A percentile compares a stretch with the other conserved stretches of the same genome.
phyloP scores from a whole-genome alignment of 2,113 vertebrate species.

The Bettongia penicillata region DNA sequence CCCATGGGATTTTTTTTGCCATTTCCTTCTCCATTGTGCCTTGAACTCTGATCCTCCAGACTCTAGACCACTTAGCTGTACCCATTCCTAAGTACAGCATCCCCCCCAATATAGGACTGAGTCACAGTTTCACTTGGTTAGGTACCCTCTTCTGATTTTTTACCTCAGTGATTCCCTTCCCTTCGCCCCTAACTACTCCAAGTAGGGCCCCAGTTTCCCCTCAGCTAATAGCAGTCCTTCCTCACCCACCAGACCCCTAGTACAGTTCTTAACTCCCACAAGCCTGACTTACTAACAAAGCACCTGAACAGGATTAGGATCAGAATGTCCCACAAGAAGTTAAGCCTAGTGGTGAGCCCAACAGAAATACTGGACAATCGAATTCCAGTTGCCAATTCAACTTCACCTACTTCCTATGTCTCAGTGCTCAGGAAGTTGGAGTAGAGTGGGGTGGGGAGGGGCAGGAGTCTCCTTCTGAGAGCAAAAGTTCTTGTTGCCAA shows the following conservation, averaged over 20 bases:
- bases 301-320: not conserved
- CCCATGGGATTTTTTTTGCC: not conserved
- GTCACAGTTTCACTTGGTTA: not conserved
- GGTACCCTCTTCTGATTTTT: not conserved
- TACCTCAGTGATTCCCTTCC: not conserved
- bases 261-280: not conserved
- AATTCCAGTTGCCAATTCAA: not conserved
- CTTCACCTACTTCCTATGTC: not conserved
- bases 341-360: not conserved
- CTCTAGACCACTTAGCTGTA: not conserved
- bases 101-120: not conserved
- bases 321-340: not conserved
- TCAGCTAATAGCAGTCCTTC: not conserved
- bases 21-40: not conserved
- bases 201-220: no score
- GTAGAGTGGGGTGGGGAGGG: fast-evolving
- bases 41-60: not conserved
- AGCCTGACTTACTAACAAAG: not conserved
- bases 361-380: not conserved
- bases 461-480: not conserved
- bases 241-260: not conserved
- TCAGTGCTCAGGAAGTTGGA: not conserved
- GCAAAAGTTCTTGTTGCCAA: not conserved
- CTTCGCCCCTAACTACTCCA: not conserved
- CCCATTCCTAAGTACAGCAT: not conserved